phyloP scores from a whole-genome alignment of 2,113 vertebrate species.

The Gracilinanus agilis region DNA sequence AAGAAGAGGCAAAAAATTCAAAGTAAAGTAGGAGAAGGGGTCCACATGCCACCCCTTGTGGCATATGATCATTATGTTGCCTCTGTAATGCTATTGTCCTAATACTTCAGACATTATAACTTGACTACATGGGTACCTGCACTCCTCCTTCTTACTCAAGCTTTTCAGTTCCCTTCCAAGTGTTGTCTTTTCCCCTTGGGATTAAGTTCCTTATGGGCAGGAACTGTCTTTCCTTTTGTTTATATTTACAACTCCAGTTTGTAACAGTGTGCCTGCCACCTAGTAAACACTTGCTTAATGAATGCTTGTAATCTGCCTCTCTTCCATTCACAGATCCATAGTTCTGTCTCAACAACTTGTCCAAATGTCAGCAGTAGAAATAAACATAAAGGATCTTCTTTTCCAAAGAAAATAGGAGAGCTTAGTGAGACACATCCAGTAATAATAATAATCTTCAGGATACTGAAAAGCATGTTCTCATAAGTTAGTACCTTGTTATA shows the following conservation, averaged over 20 bases:
- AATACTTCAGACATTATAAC: background rate
- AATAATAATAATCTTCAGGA: background rate
- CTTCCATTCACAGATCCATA: background rate
- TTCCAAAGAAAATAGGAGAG: background rate
- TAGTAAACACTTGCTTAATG: background rate
- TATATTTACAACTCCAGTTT: background rate
- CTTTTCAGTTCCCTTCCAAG: background rate
- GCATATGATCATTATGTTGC: background rate
- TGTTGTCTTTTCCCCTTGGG: background rate
- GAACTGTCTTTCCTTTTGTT: background rate
- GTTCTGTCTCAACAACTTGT: background rate
- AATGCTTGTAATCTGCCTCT: background rate
- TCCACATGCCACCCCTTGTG: background rate
- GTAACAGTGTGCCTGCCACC: background rate
- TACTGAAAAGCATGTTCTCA: background rate
- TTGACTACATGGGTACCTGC: background rate
- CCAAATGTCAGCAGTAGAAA: background rate
- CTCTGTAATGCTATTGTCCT: background rate
- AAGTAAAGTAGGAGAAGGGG: too few relatives aligned
- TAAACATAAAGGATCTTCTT: background rate
- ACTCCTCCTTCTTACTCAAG: background rate
- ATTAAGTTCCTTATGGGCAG: background rate
- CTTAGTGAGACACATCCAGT: background rate
- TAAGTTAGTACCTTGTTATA: background rate
- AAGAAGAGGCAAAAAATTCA: background rate